These are phyloP conservation scores for Phoxinus phoxinus DNA, from an alignment of 2,113 vertebrate genomes.

Conservation along the genomic window DNA sequence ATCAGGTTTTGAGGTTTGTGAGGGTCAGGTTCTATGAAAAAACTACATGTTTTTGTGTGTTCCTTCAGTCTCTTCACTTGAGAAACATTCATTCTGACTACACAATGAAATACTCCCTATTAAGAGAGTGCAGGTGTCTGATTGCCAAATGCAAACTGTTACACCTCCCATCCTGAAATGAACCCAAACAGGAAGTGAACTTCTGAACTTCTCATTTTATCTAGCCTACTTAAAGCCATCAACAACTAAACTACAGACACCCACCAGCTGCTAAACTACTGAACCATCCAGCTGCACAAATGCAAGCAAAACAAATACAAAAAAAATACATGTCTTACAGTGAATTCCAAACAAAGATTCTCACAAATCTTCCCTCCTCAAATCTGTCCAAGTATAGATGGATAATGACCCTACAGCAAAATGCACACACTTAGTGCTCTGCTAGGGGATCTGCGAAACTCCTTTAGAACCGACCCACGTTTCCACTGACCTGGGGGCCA, in stretches of 20 bases:
- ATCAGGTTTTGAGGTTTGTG: background rate
- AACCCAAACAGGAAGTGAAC: background rate
- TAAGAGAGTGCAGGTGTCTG: background rate
- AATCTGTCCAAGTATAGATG: background rate
- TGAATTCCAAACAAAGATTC: background rate
- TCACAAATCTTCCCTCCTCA: background rate
- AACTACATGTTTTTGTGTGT: too few relatives aligned
- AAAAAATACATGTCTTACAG: background rate
- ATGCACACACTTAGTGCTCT: background rate
- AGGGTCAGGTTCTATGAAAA: background rate
- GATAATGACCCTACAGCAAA: background rate
- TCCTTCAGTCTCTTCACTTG: too few relatives aligned
- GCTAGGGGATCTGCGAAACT: background rate
- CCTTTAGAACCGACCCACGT: background rate
- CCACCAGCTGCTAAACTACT: background rate
- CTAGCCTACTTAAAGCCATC: background rate
- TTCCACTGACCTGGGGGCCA: background rate
- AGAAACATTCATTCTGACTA: too few relatives aligned
- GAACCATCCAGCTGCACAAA: background rate
- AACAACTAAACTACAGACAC: background rate
- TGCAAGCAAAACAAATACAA: background rate
- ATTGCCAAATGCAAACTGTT: background rate
- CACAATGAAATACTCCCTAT: background rate
- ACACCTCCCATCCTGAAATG: background rate
- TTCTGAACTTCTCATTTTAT: slow-evolving; percentile 17